Evolutionary conservation across 2,888 invertebrate genomes (phyloP), one percentile per base, ranked within the genome.

Genomic region (Kuschelorhynchus macadamiae): DNA sequence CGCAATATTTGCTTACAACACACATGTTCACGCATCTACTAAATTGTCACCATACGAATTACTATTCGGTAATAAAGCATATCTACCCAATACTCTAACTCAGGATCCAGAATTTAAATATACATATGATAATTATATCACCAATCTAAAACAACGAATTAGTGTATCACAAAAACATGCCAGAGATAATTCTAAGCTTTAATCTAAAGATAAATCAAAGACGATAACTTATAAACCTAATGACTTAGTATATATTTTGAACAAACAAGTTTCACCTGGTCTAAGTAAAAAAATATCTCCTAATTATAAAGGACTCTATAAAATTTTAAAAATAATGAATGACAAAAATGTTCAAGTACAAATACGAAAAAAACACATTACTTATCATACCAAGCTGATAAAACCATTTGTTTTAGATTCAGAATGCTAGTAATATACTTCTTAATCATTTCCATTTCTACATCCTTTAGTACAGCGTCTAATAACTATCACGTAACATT

Each of bases 1-100:
- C 25, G 25, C 25, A 3, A 25, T n/a, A 18, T 44, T 44, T 18
- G 18, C 44, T 4, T 44, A 44, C 18, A 41, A 55, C 18, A 61
- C 52, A 11, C 53, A 62, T 44, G 25, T 25, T n/a, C 53, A 62
- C 30, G 41, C 41, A 32, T 5, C 41, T 12, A 81, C 80, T 1
- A 71, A 76, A 5, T 79, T 73, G 39, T 75, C 79, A 0, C 81
- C 80, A 1, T 79, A 75, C 33, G 82, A 82, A 71, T 17, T 2
- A 14, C 1, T 18, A 4, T 36, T 14, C 32, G 14, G 12, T 30
- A 3, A 14, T 25, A 25, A 25, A 25, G 7, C 7, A 25, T 5
- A 25, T 25, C 25, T 25, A 3, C 25, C 25, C 7, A 25, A 7
- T 3, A 5, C 4, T 7, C 4, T 25, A 3, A 25, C 25, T 25